phyloP scores from a whole-genome alignment of 2,888 invertebrate genomes.

The Leptopterna dolabrata region DNA sequence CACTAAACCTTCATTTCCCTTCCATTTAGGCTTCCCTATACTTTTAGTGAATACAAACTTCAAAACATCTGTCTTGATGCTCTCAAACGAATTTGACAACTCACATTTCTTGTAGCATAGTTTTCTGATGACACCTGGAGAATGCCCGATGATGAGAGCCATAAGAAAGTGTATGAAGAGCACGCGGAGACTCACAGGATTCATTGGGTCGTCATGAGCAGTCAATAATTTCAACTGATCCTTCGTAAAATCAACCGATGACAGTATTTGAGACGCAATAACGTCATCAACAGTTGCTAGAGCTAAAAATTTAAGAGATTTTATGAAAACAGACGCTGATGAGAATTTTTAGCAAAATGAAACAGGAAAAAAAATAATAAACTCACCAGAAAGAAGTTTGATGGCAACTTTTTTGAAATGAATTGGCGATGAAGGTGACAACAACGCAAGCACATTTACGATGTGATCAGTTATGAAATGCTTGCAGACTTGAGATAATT shows the following conservation, averaged over 20 bases:
- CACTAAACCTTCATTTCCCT: too few relatives aligned
- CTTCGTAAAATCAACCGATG: slow-evolving; percentile 46
- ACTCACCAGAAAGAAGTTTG: slow-evolving; percentile 56
- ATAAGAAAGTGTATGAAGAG: slow-evolving; percentile 57
- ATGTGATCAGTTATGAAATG: slow-evolving; percentile 55
- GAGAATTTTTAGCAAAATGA: background rate
- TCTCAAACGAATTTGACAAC: too few relatives aligned
- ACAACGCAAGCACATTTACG: slow-evolving; percentile 33
- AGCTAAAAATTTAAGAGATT: slow-evolving; percentile 32
- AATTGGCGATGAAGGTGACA: slow-evolving; percentile 34
- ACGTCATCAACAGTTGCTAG: slow-evolving; percentile 43
- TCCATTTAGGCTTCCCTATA: too few relatives aligned
- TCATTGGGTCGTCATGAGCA: slow-evolving; percentile 48
- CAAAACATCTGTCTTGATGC: too few relatives aligned
- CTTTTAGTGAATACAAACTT: too few relatives aligned
- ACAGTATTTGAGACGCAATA: slow-evolving; percentile 54
- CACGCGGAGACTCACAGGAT: slow-evolving; percentile 52
- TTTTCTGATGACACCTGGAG: slow-evolving; percentile 48
- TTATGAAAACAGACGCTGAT: background rate
- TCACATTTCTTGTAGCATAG: slow-evolving; percentile 28
- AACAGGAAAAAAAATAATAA: too few relatives aligned
- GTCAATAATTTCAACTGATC: slow-evolving; percentile 49
- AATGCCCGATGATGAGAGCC: slow-evolving; percentile 56
- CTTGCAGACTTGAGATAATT: slow-evolving; percentile 54
- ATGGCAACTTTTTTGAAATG: slow-evolving; percentile 48